Percentiles rank a stretch among this genome's conserved stretches.
phyloP scores from a whole-genome alignment of 2,113 vertebrate genomes.

The Sula dactylatra region DNA sequence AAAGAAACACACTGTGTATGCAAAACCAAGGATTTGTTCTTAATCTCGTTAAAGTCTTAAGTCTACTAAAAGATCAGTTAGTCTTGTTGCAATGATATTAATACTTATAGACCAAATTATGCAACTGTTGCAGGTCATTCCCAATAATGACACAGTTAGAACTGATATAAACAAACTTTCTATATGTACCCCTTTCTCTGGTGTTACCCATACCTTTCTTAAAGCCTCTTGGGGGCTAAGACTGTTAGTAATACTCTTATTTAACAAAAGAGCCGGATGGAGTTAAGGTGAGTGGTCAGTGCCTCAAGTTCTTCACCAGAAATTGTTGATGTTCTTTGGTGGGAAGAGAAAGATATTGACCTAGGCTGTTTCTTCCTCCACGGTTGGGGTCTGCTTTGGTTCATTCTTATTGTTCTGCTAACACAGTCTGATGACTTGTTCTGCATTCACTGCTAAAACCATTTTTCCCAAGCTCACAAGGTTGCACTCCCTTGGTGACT shows the following conservation, averaged over 20 bases:
- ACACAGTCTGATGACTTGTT: background rate
- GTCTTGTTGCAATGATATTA: background rate
- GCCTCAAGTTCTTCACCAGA: background rate
- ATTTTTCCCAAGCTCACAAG: background rate
- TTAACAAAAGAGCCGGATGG: background rate
- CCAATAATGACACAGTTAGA: background rate
- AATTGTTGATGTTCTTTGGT: background rate
- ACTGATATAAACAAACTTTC: background rate
- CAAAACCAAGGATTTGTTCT: background rate
- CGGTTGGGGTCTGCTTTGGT: background rate
- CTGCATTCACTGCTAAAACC: background rate
- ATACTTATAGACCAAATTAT: background rate
- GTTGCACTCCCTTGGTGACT: background rate
- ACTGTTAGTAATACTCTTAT: background rate
- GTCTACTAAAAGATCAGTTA: background rate
- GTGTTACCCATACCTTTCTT: background rate
- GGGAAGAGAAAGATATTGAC: background rate
- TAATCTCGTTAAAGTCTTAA: background rate
- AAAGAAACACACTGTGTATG: background rate
- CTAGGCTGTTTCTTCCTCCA: background rate
- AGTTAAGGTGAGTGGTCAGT: background rate
- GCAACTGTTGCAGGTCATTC: background rate
- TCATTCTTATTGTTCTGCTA: background rate
- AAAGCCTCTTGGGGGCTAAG: fast-evolving
- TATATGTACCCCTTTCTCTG: background rate